phyloP scores from a whole-genome alignment of 2,888 invertebrate genomes.

The Troilus luridus region DNA sequence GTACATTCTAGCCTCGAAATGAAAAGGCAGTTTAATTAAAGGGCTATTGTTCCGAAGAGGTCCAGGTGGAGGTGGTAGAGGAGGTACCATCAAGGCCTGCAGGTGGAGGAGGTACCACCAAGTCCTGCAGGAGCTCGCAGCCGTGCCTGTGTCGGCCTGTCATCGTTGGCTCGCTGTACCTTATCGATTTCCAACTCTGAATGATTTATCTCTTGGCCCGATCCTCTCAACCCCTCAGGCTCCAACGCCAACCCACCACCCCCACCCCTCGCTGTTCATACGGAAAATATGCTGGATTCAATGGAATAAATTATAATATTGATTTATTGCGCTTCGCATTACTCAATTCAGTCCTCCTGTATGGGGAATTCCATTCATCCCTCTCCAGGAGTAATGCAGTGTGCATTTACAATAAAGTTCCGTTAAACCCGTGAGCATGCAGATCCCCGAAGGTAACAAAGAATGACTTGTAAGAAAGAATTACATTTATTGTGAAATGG shows the following conservation, averaged over 20 bases:
- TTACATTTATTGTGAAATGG: too few species aligned
- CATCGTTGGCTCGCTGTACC: not conserved
- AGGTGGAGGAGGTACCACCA: too few species aligned
- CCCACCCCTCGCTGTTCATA: not conserved
- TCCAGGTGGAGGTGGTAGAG: not conserved
- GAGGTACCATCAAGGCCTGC: too few species aligned
- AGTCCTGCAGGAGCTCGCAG: not conserved
- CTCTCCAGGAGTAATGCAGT: not conserved
- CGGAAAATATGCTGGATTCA: constrained; percentile 16
- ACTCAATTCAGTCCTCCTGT: not conserved
- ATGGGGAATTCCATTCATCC: not conserved
- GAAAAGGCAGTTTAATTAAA: constrained; percentile 31
- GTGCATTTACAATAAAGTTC: not conserved
- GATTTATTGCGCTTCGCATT: constrained; percentile 32
- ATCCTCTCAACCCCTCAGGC: not conserved
- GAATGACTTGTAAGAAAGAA: too few species aligned
- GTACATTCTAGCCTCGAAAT: not conserved
- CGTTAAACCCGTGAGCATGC: too few species aligned
- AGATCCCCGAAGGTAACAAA: too few species aligned
- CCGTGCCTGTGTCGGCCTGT: not conserved
- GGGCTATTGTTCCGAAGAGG: not conserved
- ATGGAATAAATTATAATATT: constrained; percentile 38
- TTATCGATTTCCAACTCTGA: constrained; percentile 23
- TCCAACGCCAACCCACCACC: not conserved
- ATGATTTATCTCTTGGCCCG: constrained; percentile 17